Conservation (phyloP, 1,140 invertebrate genomes). For the Aphaenogaster ashmeadi region DNA sequence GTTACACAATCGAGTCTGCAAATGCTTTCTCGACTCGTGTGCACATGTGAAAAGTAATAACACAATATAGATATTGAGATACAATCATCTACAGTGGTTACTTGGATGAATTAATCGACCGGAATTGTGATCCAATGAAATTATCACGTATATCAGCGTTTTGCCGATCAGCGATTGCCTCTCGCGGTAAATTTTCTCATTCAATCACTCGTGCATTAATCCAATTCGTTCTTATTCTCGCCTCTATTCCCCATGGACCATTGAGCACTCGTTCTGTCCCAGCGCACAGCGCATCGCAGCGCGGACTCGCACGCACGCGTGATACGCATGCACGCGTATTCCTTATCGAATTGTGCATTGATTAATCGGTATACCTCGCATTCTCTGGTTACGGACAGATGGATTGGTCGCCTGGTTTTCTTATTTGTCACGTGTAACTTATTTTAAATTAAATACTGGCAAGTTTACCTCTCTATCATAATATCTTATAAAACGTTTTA, state of each 20-base stretch:
- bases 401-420: not conserved
- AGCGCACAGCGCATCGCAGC: not conserved
- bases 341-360: slow-evolving; percentile 28
- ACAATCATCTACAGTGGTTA: not conserved
- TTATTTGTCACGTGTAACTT: not conserved
- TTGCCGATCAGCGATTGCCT: not conserved
- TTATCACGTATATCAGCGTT: slow-evolving; percentile 1
- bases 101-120: slow-evolving; percentile 34
- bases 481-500: not conserved
- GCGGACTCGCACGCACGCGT: not conserved
- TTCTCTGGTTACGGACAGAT: slow-evolving; percentile 10
- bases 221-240: slow-evolving; percentile 69
- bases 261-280: slow-evolving; percentile 39
- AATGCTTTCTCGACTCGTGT: not conserved
- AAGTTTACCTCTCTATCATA: not conserved
- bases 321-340: slow-evolving; percentile 1
- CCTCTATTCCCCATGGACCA: slow-evolving; percentile 51
- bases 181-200: slow-evolving; percentile 51
- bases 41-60: not conserved
- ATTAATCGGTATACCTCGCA: slow-evolving; percentile 21
- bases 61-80: not conserved
- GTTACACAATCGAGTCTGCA: not conserved
- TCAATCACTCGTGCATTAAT: slow-evolving; percentile 72
- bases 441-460: not conserved
- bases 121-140: slow-evolving; percentile 39